Conservation (phyloP, 2,888 invertebrate species). For the Alsophila aescularia region DNA sequence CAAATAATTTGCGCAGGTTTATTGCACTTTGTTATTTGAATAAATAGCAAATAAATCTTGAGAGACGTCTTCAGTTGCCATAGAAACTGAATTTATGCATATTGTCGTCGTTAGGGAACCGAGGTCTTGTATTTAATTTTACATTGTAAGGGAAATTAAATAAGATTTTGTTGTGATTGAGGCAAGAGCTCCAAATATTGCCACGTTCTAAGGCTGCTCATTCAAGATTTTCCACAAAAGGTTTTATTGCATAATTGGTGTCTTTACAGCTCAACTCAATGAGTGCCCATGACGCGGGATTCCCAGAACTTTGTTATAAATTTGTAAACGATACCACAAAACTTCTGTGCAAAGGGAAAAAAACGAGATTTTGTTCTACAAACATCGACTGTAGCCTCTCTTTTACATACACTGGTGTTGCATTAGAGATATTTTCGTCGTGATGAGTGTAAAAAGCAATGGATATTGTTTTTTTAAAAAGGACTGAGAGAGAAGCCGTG, state of each 20-base stretch:
- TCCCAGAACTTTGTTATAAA: constrained; percentile 77
- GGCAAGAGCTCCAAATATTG: not conserved
- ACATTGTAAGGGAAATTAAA: too few species aligned
- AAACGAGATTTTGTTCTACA: constrained; percentile 26
- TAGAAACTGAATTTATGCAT: not conserved
- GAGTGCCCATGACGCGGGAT: constrained; percentile 64
- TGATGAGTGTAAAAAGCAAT: constrained; percentile 25
- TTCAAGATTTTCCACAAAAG: constrained; percentile 43
- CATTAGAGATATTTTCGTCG: not conserved
- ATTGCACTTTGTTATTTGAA: not conserved
- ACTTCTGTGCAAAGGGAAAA: constrained; percentile 73
- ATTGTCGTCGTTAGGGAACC: not conserved
- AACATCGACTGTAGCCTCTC: constrained; percentile 5
- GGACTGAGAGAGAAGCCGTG: constrained; percentile 11
- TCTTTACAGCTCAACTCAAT: constrained; percentile 61
- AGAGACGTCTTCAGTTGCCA: not conserved
- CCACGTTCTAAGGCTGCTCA: constrained; percentile 24
- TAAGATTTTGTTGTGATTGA: not conserved
- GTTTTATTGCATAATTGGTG: constrained; percentile 69
- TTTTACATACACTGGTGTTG: constrained; percentile 43
- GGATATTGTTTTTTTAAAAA: constrained; percentile 11
- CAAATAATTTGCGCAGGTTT: constrained; percentile 5
- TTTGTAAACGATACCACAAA: constrained; percentile 79
- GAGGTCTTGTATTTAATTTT: too few species aligned
- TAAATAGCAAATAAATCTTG: not conserved